Conservation (phyloP, 2,888 invertebrate species). For the Pimpla rufipes region DNA sequence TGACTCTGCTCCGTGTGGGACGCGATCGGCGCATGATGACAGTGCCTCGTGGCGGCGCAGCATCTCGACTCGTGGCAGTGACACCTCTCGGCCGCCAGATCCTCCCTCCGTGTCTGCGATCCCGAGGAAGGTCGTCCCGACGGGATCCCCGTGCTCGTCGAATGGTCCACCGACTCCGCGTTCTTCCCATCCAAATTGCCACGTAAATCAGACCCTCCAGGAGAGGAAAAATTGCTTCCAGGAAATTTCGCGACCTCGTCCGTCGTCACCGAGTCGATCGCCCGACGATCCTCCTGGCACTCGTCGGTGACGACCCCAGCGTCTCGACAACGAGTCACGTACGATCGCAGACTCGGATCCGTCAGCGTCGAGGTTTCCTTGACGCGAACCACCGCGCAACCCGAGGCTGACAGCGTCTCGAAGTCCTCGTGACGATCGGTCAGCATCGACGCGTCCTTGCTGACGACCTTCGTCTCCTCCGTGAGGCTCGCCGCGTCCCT, state of each 20-base stretch:
- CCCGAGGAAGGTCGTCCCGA: slow-evolving; percentile 64
- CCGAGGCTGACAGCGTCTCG: slow-evolving; percentile 39
- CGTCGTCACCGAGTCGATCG: slow-evolving; percentile 77
- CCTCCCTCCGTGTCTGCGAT: slow-evolving; percentile 70
- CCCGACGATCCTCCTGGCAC: slow-evolving; percentile 73
- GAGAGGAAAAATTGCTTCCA: slow-evolving; percentile 73
- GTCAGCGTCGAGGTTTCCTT: slow-evolving; percentile 81
- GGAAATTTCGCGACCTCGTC: slow-evolving; percentile 77
- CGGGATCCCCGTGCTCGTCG: slow-evolving; percentile 75
- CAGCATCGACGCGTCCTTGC: slow-evolving; percentile 76
- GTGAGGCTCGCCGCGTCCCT: slow-evolving; percentile 78
- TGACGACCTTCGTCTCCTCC: slow-evolving; percentile 72
- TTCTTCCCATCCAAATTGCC: slow-evolving; percentile 55
- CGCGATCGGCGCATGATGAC: slow-evolving; percentile 23
- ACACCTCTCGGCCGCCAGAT: slow-evolving; percentile 45
- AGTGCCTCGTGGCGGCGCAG: slow-evolving; percentile 47
- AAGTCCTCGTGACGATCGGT: slow-evolving; percentile 79
- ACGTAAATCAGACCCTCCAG: slow-evolving; percentile 69
- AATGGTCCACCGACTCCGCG: slow-evolving; percentile 71
- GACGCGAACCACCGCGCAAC: slow-evolving; percentile 74
- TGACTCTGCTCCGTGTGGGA: slow-evolving; percentile 30
- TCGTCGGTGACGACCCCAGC: slow-evolving; percentile 78
- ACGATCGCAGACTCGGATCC: slow-evolving; percentile 72
- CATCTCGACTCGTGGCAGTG: slow-evolving; percentile 41
- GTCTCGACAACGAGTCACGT: slow-evolving; percentile 74